phyloP scores from a whole-genome alignment of 2,797 vertebrate species.

The Leuciscus waleckii region DNA sequence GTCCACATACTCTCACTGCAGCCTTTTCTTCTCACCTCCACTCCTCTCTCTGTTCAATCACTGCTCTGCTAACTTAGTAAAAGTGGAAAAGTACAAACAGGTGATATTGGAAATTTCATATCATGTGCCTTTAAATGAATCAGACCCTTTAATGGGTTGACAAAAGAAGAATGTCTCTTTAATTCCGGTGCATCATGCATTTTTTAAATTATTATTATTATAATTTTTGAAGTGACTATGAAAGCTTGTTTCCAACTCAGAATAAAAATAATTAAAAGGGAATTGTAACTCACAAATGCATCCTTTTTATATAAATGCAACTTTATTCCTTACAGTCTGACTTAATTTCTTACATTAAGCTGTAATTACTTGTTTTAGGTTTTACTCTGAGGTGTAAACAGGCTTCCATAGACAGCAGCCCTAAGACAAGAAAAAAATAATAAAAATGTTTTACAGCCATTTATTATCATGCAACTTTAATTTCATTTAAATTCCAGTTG shows the following conservation, averaged over 20 bases:
- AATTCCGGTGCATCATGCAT: background rate
- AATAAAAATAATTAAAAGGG: background rate
- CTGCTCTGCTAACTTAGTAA: slow-evolving; percentile 41
- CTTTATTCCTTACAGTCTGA: background rate
- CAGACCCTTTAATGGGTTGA: background rate
- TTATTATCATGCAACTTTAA: background rate
- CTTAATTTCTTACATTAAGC: background rate
- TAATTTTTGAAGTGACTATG: background rate
- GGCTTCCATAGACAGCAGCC: background rate
- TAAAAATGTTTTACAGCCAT: background rate
- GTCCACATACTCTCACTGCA: slow-evolving; percentile 40
- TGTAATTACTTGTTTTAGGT: background rate
- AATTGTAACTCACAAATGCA: background rate
- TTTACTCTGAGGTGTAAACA: background rate
- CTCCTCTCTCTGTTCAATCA: slow-evolving; percentile 29
- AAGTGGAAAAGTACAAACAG: slow-evolving; percentile 30
- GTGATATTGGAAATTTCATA: background rate
- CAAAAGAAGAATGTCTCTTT: background rate
- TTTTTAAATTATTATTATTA: background rate
- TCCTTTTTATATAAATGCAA: background rate
- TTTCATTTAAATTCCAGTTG: background rate
- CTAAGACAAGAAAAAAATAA: background rate
- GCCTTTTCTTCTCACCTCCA: slow-evolving; percentile 40
- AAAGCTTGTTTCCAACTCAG: background rate
- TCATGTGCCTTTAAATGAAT: background rate